Evolutionary conservation across 2,888 invertebrate species (phyloP), one percentile per base, ranked within the genome.

Genomic region (Caenorhabditis wallacei): DNA sequence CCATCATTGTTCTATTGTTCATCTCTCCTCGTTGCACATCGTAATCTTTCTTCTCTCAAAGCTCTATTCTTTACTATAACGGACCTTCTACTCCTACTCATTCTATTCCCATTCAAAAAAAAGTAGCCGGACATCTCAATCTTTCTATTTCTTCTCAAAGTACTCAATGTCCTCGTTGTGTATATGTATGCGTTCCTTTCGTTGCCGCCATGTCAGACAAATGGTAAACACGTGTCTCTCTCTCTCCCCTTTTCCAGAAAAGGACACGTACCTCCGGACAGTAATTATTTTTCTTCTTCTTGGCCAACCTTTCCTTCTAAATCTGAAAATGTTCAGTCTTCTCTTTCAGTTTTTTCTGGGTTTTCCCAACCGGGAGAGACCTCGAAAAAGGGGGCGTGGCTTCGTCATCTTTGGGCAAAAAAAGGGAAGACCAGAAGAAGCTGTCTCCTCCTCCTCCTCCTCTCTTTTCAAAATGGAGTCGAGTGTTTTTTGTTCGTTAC

Each of bases 1-100:
- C 74, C 40, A 18, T 30, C 11, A 26, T 54, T 64, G 43, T 46
- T 66, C 74, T 46, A 64, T 74, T 74, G 74, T 74, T 46, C 63
- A 18, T 20, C 35, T 11, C 13, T n/a, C 20, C 48, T 16, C 11
- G 10, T 7, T 35, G 2, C 35, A 13, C 18, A 24, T n/a, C 26
- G 24, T 24, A 66, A 64, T 66, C 64, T 74, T 61, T 74, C 56
- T 53, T 64, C 56, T 56, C 20, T 66, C 56, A 57, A 40, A 74
- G 54, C 56, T 46, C 53, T 53, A 37, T 59, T 20, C 24, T 37
- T 20, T 57, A 53, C 24, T 53, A 53, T 24, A 24, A 24, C 30
- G 30, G 8, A 30, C 4, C 30, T 3, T 3, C 30, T 30, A 30
- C 8, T 3, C 30, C 8, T 30, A 3, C 8, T 30, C 30, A 30